Evolutionary conservation across 2,797 vertebrate genomes (phyloP).

Genomic region (Semotilus atromaculatus): DNA sequence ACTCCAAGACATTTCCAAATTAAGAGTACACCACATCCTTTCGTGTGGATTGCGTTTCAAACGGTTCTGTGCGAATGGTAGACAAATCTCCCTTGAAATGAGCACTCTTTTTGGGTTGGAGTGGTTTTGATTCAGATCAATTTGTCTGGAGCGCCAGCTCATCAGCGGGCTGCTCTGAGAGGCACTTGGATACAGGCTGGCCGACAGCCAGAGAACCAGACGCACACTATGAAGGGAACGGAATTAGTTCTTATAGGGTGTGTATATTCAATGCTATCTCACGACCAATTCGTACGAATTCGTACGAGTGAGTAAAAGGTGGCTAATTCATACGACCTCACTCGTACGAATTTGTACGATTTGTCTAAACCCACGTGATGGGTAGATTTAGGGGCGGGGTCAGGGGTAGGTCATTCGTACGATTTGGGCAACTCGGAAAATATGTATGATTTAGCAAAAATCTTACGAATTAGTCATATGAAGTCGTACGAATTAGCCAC

Average conservation of each 20-base stretch:
- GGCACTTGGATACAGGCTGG: slow-evolving; percentile 32
- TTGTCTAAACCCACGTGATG: too few species aligned
- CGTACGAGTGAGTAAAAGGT: too few species aligned
- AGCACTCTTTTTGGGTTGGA: slow-evolving; percentile 38
- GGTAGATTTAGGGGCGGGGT: too few species aligned
- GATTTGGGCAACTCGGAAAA: too few species aligned
- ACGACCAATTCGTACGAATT: too few species aligned
- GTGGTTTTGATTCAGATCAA: slow-evolving; percentile 49
- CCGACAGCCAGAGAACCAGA: slow-evolving; percentile 8
- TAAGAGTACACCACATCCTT: neutral
- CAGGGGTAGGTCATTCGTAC: too few species aligned
- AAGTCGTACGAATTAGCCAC: too few species aligned
- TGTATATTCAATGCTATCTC: neutral
- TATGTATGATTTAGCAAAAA: too few species aligned
- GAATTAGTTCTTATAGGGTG: neutral
- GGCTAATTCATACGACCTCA: too few species aligned
- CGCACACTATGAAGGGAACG: neutral
- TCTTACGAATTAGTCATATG: too few species aligned
- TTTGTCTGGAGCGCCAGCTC: slow-evolving; percentile 39
- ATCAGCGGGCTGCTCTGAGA: slow-evolving; percentile 31
- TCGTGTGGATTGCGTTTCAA: neutral
- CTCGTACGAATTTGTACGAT: too few species aligned
- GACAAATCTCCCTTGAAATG: slow-evolving; percentile 18
- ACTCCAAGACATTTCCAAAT: slow-evolving; percentile 2
- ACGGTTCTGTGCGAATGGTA: neutral